These are phyloP conservation scores for Oreocharis arfaki DNA, from an alignment of 2,113 vertebrate species.

Conservation along the genomic window DNA sequence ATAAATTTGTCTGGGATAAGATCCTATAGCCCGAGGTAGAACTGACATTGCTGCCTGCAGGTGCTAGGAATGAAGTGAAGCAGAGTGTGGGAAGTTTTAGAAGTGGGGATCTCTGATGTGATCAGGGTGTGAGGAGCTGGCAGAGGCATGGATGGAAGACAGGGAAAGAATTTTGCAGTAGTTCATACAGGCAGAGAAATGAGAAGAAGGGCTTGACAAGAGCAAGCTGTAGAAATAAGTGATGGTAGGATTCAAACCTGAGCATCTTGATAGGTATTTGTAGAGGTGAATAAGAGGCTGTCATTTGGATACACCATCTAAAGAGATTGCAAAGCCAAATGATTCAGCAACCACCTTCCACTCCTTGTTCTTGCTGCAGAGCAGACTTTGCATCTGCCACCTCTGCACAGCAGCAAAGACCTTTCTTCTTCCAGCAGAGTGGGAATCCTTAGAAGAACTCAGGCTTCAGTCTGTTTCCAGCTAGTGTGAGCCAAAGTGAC, in stretches of 20 bases:
- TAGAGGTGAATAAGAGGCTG: not conserved
- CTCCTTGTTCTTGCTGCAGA: not conserved
- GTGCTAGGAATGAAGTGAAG: not conserved
- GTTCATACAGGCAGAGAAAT: not conserved
- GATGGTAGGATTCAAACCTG: not conserved
- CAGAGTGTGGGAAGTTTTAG: not conserved
- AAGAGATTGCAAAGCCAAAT: not conserved
- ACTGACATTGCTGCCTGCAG: not conserved
- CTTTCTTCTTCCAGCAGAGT: not conserved
- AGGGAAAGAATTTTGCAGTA: not conserved
- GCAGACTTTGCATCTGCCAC: not conserved
- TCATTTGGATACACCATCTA: not conserved
- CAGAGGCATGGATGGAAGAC: accelerated
- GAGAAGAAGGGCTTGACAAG: not conserved
- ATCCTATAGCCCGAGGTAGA: not conserved
- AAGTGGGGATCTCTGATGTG: not conserved
- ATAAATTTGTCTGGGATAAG: not conserved
- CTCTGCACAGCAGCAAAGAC: not conserved
- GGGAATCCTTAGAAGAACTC: not conserved
- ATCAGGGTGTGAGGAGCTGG: not conserved
- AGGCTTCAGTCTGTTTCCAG: not conserved
- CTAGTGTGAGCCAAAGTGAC: not conserved
- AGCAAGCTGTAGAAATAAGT: not conserved
- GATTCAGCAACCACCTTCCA: not conserved
- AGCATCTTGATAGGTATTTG: not conserved